Percentiles rank a stretch among this genome's conserved stretches.
phyloP scores from a whole-genome alignment of 2,113 vertebrate species.

The Maccullochella peelii region DNA sequence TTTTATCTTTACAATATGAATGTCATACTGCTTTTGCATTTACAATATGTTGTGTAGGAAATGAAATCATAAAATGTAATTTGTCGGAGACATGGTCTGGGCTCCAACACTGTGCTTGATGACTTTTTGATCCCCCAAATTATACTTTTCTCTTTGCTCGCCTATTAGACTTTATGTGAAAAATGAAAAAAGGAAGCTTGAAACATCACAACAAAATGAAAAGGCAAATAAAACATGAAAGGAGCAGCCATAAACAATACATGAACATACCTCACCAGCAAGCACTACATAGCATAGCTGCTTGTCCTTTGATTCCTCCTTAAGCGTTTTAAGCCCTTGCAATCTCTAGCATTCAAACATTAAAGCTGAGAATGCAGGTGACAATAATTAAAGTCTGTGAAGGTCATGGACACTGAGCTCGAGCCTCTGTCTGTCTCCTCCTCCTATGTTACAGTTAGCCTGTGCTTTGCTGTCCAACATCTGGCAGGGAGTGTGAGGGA shows the following conservation, averaged over 20 bases:
- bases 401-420: constrained; percentile 4
- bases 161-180: neutral
- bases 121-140: neutral
- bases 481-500: constrained; percentile 14
- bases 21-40: neutral
- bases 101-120: neutral
- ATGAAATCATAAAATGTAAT: neutral
- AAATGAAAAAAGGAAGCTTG: neutral
- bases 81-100: neutral
- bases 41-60: neutral
- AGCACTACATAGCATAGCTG: neutral
- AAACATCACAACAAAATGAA: neutral
- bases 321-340: neutral
- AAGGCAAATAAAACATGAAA: constrained; percentile 6
- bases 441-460: neutral
- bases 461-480: constrained; percentile 19
- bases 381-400: constrained; percentile 34
- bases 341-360: constrained; percentile 1
- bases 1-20: neutral
- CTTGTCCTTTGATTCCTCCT: constrained; percentile 10
- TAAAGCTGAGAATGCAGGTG: constrained; percentile 36
- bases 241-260: neutral
- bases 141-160: neutral
- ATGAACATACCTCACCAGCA: neutral
- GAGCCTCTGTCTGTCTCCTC: neutral